phyloP scores from a whole-genome alignment of 2,888 invertebrate species.

The Ceraclea dissimilis region DNA sequence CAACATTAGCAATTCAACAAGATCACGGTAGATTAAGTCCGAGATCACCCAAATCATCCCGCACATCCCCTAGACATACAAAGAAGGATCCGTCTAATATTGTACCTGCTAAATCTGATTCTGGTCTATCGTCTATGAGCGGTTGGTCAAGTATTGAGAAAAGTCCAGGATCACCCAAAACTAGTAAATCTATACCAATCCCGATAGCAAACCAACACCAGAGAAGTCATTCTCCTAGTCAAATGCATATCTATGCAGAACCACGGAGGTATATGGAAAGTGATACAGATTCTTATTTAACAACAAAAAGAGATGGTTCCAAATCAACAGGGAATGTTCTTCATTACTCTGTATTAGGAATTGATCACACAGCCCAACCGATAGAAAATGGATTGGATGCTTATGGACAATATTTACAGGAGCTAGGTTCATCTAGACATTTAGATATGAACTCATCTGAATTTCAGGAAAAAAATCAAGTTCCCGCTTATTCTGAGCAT shows the following conservation, averaged over 20 bases:
- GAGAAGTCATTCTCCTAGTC: conserved; percentile 25
- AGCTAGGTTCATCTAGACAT: conserved; percentile 44
- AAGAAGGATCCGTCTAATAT: conserved; percentile 55
- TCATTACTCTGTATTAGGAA: conserved; percentile 48
- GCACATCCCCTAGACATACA: conserved; percentile 61
- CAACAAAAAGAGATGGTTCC: conserved; percentile 28
- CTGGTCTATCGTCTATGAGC: conserved; percentile 80
- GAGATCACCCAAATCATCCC: conserved; percentile 65
- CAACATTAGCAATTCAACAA: conserved; percentile 34
- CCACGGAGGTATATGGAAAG: conserved; percentile 49
- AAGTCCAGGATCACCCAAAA: conserved; percentile 75
- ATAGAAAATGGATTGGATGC: conserved; percentile 39
- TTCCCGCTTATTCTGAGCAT: conserved; percentile 35
- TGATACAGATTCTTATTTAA: conserved; percentile 46
- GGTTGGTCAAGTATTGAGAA: conserved; percentile 81
- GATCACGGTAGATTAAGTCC: conserved; percentile 56
- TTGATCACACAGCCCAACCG: conserved; percentile 44
- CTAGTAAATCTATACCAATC: conserved; percentile 35
- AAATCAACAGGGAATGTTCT: conserved; percentile 40
- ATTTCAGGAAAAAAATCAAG: conserved; percentile 31
- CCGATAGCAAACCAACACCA: conserved; percentile 9
- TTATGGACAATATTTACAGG: conserved; percentile 46
- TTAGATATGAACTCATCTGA: conserved; percentile 39
- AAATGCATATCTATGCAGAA: conserved; percentile 19
- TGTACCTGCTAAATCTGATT: conserved; percentile 74